Percentiles rank a stretch among this genome's conserved stretches.
These are phyloP conservation scores for Muscicapa adusta DNA, from an alignment of 2,113 vertebrate species.

Conservation along the genomic window DNA sequence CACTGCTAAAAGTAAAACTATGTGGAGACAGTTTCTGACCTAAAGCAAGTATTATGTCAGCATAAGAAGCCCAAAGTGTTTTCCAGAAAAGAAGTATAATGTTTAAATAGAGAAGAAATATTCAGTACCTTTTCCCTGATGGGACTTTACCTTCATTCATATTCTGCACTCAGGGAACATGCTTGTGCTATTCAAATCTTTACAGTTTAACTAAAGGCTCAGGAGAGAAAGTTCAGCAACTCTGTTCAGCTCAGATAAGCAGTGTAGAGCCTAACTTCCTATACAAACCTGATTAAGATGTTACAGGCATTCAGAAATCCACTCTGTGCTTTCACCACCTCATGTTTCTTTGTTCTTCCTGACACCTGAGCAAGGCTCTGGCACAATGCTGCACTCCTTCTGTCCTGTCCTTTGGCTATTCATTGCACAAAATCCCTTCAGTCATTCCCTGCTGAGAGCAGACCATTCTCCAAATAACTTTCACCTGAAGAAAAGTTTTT, in stretches of 20 bases:
- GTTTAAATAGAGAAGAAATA: background rate
- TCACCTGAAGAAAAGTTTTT: background rate
- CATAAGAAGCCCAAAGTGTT: background rate
- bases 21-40: background rate
- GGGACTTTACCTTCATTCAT: background rate
- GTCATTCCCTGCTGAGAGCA: background rate
- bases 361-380: background rate
- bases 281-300: background rate
- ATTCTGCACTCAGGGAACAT: background rate
- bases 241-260: slow-evolving; percentile 17
- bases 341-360: background rate
- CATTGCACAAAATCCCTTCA: background rate
- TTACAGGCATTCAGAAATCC: background rate
- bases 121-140: background rate
- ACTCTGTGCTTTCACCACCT: background rate
- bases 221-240: background rate
- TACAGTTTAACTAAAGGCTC: background rate
- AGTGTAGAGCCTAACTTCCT: background rate
- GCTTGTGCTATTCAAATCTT: background rate
- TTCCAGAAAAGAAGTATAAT: background rate
- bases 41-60: background rate
- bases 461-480: background rate
- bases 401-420: background rate
- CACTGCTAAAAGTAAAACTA: background rate
- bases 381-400: background rate